Percentiles rank a stretch among this genome's conserved stretches.
These are phyloP conservation scores for Procavia capensis DNA, from an alignment of 2,113 vertebrate species.

Conservation along the genomic window DNA sequence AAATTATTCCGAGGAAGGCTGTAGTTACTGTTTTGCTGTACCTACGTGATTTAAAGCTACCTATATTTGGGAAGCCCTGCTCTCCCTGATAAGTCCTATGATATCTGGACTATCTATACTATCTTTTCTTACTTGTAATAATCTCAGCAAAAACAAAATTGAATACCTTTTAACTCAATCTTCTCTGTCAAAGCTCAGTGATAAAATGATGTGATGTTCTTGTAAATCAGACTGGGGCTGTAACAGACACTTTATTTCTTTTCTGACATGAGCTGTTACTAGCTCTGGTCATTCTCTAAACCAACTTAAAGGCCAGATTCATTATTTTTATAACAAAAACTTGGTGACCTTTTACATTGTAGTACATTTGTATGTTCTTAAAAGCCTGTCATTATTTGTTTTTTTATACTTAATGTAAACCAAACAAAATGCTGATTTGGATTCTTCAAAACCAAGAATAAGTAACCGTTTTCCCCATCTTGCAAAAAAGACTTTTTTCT, in stretches of 20 bases:
- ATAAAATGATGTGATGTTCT: slow-evolving; percentile 13
- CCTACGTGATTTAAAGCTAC: not conserved
- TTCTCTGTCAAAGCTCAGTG: slow-evolving; percentile 23
- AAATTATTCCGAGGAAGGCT: not conserved
- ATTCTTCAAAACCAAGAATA: not conserved
- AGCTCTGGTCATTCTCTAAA: not conserved
- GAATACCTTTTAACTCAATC: not conserved
- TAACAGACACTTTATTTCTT: slow-evolving; percentile 19
- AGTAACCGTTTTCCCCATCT: not conserved
- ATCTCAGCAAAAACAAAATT: slow-evolving; percentile 3
- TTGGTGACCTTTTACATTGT: not conserved
- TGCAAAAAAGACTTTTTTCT: not conserved
- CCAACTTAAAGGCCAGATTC: not conserved
- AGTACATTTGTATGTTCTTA: not conserved
- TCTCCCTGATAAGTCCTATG: not conserved
- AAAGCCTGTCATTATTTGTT: not conserved
- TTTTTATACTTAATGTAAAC: slow-evolving; percentile 28
- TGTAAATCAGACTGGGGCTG: not conserved
- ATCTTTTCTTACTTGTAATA: not conserved
- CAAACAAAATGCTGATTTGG: not conserved
- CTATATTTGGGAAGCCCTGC: not conserved
- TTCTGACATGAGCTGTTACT: not conserved
- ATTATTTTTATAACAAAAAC: slow-evolving; percentile 18
- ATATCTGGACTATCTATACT: not conserved
- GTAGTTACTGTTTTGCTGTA: not conserved